phyloP scores from a whole-genome alignment of 1,140 invertebrate genomes.

The Ladona fulva region DNA sequence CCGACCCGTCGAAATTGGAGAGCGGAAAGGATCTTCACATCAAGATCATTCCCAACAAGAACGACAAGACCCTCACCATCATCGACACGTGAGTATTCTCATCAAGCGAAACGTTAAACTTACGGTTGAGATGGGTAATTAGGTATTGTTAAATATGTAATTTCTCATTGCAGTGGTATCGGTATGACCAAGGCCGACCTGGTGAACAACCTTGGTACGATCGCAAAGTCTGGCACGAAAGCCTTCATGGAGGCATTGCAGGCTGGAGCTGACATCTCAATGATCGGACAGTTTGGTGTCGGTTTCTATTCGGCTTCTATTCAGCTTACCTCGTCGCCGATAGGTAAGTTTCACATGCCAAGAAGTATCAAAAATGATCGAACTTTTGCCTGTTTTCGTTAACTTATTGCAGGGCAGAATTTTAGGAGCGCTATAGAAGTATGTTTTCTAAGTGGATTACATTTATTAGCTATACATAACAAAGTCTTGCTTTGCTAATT shows the following conservation, averaged over 20 bases:
- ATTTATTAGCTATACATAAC: too few species aligned
- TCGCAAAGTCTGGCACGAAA: conserved; percentile 92
- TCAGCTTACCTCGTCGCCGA: conserved; percentile 96
- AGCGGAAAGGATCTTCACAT: conserved; percentile 82
- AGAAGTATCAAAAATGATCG: too few species aligned
- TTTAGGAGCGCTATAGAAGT: too few species aligned
- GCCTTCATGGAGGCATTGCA: conserved; percentile 94
- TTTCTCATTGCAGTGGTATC: conserved; percentile 53
- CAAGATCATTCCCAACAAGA: conserved; percentile 85
- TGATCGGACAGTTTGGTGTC: conserved; percentile 97
- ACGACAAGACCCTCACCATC: conserved; percentile 78
- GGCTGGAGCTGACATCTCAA: conserved; percentile 89
- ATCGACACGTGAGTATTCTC: conserved; percentile 59
- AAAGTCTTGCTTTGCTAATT: too few species aligned
- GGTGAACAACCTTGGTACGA: conserved; percentile 92
- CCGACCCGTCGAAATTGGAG: conserved; percentile 73
- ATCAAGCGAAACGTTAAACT: too few species aligned
- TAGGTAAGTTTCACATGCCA: conserved; percentile 26
- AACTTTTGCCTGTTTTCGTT: too few species aligned
- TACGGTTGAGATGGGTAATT: too few species aligned
- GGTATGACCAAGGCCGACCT: conserved; percentile 95
- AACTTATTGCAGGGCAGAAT: too few species aligned
- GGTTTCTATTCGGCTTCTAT: conserved; percentile 96
- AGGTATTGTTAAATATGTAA: too few species aligned
- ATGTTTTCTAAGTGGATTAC: too few species aligned